phyloP scores from a whole-genome alignment of 2,888 invertebrate species.

The Drosophila limbata region DNA sequence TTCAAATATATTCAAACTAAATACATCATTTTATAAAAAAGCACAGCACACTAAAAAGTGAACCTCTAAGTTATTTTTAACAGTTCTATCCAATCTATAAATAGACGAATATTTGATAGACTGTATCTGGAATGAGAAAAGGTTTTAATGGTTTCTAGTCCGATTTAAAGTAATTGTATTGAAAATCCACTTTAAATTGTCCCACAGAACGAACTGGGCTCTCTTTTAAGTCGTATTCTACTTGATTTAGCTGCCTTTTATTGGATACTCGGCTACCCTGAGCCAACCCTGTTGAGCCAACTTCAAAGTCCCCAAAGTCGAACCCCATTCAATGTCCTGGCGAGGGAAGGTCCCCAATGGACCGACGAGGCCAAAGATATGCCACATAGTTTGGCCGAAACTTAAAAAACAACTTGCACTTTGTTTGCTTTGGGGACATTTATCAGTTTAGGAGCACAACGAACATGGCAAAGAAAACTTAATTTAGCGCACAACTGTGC shows the following conservation, averaged over 20 bases:
- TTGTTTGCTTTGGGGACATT: constrained; percentile 79
- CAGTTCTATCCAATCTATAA: not conserved
- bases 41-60: too few relatives aligned
- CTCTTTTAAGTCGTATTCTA: not conserved
- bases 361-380: constrained; percentile 62
- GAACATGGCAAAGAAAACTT: constrained; percentile 69
- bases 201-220: not conserved
- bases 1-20: too few relatives aligned
- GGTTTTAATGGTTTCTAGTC: not conserved
- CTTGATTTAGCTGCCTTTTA: constrained; percentile 1
- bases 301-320: constrained; percentile 65
- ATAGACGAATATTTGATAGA: not conserved
- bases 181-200: constrained; percentile 24
- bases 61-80: too few relatives aligned
- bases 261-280: constrained; percentile 23
- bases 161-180: constrained; percentile 15
- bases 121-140: not conserved
- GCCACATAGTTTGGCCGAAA: constrained; percentile 73
- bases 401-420: constrained; percentile 80
- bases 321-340: constrained; percentile 23
- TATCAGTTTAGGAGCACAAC: constrained; percentile 59
- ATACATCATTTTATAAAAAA: too few relatives aligned
- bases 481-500: constrained; percentile 71
- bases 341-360: constrained; percentile 34
- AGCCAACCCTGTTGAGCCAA: constrained; percentile 54